Evolutionary conservation across 2,888 invertebrate species (phyloP).

Genomic region (Cantharis lateralis): DNA sequence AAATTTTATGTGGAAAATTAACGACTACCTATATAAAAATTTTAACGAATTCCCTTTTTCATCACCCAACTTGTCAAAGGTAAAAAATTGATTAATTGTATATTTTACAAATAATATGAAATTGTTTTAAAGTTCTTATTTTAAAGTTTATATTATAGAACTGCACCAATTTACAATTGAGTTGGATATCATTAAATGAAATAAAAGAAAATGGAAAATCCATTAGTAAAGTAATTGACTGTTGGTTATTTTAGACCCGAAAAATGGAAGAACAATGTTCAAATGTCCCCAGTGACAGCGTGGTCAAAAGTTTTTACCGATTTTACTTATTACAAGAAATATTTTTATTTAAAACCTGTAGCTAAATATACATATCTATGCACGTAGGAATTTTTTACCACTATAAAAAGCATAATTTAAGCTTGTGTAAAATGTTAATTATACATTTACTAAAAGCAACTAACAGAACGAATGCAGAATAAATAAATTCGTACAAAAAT

Average conservation of each 20-base stretch:
- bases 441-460: background rate
- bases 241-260: conserved; percentile 49
- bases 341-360: conserved; percentile 4
- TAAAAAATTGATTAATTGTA: conserved; percentile 9
- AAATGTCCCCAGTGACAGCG: conserved; percentile 45
- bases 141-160: conserved; percentile 1
- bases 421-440: background rate
- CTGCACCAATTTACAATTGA: conserved; percentile 11
- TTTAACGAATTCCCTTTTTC: conserved; percentile 9
- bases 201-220: conserved; percentile 32
- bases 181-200: conserved; percentile 7
- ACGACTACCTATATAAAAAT: conserved; percentile 17
- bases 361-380: background rate
- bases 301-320: conserved; percentile 39
- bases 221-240: conserved; percentile 44
- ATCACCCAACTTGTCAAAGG: background rate
- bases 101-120: conserved; percentile 5
- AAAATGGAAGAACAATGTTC: conserved; percentile 52
- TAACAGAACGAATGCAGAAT: background rate
- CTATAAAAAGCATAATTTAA: background rate
- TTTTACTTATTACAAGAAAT: conserved; percentile 22
- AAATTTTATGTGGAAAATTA: conserved; percentile 26
- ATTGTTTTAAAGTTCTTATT: conserved; percentile 6
- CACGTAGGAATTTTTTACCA: background rate
- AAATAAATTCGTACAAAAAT: background rate